Evolutionary conservation across 2,888 invertebrate species (phyloP), one percentile per base, ranked within the genome.

Genomic region (Trissolcus japonicus): DNA sequence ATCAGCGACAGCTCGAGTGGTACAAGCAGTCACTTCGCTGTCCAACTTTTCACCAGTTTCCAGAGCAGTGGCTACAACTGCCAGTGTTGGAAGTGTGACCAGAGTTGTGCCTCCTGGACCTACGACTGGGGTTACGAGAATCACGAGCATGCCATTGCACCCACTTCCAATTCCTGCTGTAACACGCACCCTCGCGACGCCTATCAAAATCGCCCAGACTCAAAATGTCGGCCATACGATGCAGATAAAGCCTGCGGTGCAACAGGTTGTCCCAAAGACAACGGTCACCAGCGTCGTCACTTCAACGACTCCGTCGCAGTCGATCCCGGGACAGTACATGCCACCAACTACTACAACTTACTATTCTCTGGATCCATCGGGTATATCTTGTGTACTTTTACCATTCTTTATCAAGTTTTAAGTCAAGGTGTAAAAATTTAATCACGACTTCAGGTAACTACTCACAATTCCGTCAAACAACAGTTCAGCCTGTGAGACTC

Each of bases 111-210:
- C 86, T 40, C 84, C 86, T 6, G 81, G 85, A 14, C 84, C 86
- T 2, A 81, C 88, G 4, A 84, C 87, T 0, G 86, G 61, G 7
- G 74, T 87, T n/a, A 83, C 87, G 4, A 82, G 88, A 57, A 87
- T 89, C 76, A 84, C 88, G 4, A 85, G 85, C 11, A 88, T 89
- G 87, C 85, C 88, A 0, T 74, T 89, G 35, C 89, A 89, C 68
- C 82, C 87, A 1, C 69, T 89, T 50, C 88, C 88, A 7, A 72
- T 88, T 19, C 80, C 87, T 14, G 82, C 87, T 0, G 82, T 83
- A 1, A 83, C 86, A 1, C 81, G 87, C 21, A 83, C 86, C 0
- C 79, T 88, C 9, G 80, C 56, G 4, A 74, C 88, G 0, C 84
- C 88, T 0, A 83, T 85, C 0, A 89, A 88, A 79, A 82, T 86